Evolutionary conservation across 2,113 vertebrate genomes (phyloP).

Genomic region (Hucho hucho): DNA sequence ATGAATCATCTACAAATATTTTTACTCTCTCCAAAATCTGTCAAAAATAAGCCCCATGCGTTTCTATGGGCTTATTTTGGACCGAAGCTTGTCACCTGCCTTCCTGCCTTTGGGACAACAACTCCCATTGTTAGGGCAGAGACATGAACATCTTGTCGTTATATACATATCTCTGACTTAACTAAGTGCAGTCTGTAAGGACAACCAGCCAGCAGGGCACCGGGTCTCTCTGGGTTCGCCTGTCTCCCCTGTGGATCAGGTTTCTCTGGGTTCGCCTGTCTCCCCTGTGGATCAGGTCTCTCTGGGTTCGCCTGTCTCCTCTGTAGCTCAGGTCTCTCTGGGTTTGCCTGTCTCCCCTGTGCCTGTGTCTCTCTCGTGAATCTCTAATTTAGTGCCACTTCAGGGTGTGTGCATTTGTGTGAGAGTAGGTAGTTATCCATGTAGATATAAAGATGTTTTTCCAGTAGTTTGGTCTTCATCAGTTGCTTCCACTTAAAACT

Average conservation of each 20-base stretch:
- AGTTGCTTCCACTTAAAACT: neutral
- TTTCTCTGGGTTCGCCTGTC: neutral
- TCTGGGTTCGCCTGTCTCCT: constrained; percentile 2
- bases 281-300: neutral
- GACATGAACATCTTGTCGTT: too few species aligned
- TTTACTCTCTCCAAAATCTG: too few species aligned
- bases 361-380: constrained; percentile 39
- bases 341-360: neutral
- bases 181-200: neutral
- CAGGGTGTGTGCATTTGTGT: neutral
- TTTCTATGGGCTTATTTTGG: too few species aligned
- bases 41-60: too few species aligned
- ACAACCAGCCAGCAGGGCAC: neutral
- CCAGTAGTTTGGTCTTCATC: neutral
- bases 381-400: constrained; percentile 19
- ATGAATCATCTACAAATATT: constrained; percentile 9
- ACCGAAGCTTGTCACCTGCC: too few species aligned
- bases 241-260: too few species aligned
- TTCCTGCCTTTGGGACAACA: too few species aligned
- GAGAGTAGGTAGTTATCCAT: neutral
- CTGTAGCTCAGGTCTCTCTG: neutral
- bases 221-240: neutral
- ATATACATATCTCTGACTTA: too few species aligned
- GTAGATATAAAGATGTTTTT: neutral
- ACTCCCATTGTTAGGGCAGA: too few species aligned